A percentile compares a stretch with the other conserved stretches of the same genome.
Evolutionary conservation across 2,113 vertebrate species (phyloP).

Genomic region (Chloebia gouldiae): DNA sequence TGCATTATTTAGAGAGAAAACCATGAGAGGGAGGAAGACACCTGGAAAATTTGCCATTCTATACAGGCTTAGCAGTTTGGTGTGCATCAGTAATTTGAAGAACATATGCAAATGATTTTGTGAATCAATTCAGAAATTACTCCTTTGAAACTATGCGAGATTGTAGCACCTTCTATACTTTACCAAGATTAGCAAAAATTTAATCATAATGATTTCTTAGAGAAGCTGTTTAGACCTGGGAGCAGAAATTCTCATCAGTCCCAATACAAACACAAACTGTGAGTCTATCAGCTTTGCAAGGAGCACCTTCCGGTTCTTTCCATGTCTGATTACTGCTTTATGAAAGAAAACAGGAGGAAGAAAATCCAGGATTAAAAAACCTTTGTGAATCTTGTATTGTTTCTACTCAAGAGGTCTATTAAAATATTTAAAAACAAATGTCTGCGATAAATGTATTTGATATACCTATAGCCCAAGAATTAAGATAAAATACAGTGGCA

Average conservation of each 20-base stretch:
- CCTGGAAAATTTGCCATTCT: neutral
- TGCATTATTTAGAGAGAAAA: neutral
- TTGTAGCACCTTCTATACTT: neutral
- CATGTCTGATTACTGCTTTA: neutral
- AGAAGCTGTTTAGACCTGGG: neutral
- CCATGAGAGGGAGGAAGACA: rapidly evolving
- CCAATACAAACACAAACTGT: neutral
- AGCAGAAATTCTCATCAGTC: neutral
- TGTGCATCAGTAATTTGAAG: neutral
- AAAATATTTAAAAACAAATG: neutral
- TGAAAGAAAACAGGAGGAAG: neutral
- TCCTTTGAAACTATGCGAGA: neutral
- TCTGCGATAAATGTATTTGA: neutral
- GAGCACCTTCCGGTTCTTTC: neutral
- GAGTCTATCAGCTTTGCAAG: neutral
- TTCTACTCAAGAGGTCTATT: neutral
- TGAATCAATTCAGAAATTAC: neutral
- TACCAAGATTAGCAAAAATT: neutral
- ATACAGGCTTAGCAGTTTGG: neutral
- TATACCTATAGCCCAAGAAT: neutral
- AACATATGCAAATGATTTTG: neutral
- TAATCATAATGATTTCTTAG: neutral
- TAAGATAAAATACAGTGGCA: neutral
- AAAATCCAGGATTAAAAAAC: neutral
- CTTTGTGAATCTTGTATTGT: neutral